Base-by-base conservation (phyloP, 2,888 invertebrate species). In the Cheilosia grossa region DNA sequence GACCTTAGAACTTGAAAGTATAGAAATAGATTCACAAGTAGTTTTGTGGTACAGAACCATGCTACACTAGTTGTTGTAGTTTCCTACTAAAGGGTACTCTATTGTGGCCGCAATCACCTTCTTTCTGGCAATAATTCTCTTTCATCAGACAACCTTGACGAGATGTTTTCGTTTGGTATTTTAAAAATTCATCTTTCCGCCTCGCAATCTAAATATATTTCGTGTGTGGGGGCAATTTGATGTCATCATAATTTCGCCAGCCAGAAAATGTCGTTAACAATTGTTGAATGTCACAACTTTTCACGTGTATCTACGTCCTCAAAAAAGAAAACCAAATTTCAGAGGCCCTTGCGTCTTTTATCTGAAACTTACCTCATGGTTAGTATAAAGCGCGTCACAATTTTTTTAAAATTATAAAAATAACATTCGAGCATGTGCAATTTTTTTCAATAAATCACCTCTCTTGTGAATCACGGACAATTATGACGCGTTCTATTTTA, bases 401-500 rank as follows among this genome's bases (percentile, higher is more conserved):
- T 15, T 21, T 59, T 58, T 37, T 37, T 9, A 40, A 58, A 37
- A 13, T 51, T 37, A 24, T 13, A 4, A 58, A 37, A 58, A 9
- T 1, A 24, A 51, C 33, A 47, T 15, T 17, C n/a, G 13, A 56
- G 13, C 7, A 58, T 37, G 6, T 33, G 33, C 9, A 64, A 49
- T n/a, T 13, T 59, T 44, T 13, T 61, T 53, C 0, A 30, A 73
- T 74, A 61, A 80, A 80, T 80, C 66, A 66, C 33, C 24, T 53
- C 24, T 53, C 13, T 19, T 53, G 53, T 73, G 73, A 80, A 64
- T 80, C 73, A 66, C 59, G 66, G 47, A 51, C 27, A 54, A 15
- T 61, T 74, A 59, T 80, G 80, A 80, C 80, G 80, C 44, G 27
- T 27, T 72, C 21, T 33, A n/a, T 51, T 51, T 51, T 59, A 72